Conservation (phyloP, 1,140 invertebrate species). For the Diachasma alloeum region DNA sequence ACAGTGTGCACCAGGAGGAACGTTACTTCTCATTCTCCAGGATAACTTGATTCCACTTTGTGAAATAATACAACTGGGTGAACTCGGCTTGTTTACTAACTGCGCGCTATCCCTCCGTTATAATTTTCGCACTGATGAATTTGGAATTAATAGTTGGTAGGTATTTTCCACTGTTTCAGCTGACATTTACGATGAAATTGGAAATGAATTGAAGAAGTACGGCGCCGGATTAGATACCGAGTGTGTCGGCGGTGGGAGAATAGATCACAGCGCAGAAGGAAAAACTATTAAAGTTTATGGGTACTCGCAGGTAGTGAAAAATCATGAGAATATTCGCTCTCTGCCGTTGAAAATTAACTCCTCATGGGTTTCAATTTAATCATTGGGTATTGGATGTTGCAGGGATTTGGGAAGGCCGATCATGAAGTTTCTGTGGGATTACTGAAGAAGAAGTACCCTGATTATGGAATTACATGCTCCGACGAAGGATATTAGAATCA, state of each 20-base stretch:
- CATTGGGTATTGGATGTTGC: too few relatives aligned
- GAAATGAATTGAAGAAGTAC: constrained; percentile 61
- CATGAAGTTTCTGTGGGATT: constrained; percentile 78
- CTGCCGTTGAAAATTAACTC: background rate
- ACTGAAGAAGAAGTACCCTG: constrained; percentile 76
- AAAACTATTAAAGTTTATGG: constrained; percentile 86
- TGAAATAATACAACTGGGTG: background rate
- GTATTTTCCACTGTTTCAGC: constrained; percentile 57
- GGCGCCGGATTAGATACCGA: constrained; percentile 68
- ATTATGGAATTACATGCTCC: constrained; percentile 79
- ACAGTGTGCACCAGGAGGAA: background rate
- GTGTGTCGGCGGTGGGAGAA: constrained; percentile 85
- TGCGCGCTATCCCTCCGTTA: background rate
- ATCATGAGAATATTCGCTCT: background rate
- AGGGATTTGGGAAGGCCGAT: constrained; percentile 87
- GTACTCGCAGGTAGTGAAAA: constrained; percentile 76
- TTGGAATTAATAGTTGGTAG: background rate
- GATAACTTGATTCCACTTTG: background rate
- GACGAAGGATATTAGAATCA: constrained; percentile 82
- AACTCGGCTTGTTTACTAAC: background rate
- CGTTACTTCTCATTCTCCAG: background rate
- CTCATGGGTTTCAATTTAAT: background rate
- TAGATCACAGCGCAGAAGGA: constrained; percentile 76
- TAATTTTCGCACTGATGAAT: background rate
- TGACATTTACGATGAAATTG: constrained; percentile 75